Base-by-base conservation (phyloP, 2,797 vertebrate genomes). In the Anniella stebbinsi region DNA sequence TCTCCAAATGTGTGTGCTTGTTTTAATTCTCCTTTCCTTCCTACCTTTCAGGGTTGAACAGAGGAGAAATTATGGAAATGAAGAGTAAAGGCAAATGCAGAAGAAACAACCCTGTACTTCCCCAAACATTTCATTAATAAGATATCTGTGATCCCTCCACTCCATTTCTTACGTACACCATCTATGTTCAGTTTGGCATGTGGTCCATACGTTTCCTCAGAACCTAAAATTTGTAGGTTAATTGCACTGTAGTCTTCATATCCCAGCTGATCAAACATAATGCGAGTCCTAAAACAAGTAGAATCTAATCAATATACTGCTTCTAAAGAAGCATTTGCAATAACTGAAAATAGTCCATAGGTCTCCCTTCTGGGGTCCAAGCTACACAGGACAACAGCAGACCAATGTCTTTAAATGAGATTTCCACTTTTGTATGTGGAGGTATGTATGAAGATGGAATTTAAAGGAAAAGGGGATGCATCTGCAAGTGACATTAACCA, bases 221-320 rank as follows among this genome's bases (percentile, higher is more conserved):
- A 97, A 89, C 98, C 98, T 66, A 98, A 97, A 88, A 98, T 95
- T 94, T 98, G 97, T 93, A 98, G 23, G 88, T 99, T 97, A 93
- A 98, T 97, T 0, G 97, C 96, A 94, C 89, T 97, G 96, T 98
- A 99, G 92, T 99, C 98, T 80, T 98, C 97, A 89, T 98, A 92
- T 41, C 97, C 96, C 38, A 98, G 83, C 92, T 98, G 97, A 92
- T 96, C 95, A 88, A 98, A 98, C 87, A 98, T 97, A 7, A 97
- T 93, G 93, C 91, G 97, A 70, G 97, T 97, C 95, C 98, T 99
- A 92, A 38, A 96, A 93, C 91, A 93, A 94, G 96, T 72, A 28
- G 91, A 93, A 88, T 75, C 67, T 75, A 80, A 95, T 94, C 93
- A 95, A 90, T 90, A 88, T 78, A 92, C 21, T 63, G 63, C 84